These are phyloP conservation scores for Caenorhabditis sp. DNA, from an alignment of 2,888 invertebrate genomes.

Conservation along the genomic window DNA sequence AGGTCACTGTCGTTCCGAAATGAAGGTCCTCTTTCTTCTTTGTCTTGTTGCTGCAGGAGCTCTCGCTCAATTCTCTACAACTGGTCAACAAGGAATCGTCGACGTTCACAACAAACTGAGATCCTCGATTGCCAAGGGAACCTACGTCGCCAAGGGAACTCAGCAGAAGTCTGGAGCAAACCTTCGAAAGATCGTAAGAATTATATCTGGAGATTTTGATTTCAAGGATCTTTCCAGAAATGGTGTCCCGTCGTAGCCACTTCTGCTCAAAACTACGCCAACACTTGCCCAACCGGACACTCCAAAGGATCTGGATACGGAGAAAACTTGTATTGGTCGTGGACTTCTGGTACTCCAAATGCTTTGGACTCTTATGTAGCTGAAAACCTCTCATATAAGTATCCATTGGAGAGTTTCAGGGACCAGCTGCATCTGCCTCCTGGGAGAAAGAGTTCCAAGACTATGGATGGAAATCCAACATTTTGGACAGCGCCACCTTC, in stretches of 20 bases:
- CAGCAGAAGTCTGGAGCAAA: conserved; percentile 19
- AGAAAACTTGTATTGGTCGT: conserved; percentile 25
- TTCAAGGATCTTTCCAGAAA: neutral
- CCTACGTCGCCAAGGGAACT: conserved; percentile 22
- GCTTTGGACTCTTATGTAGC: neutral
- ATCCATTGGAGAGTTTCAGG: neutral
- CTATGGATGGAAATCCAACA: conserved; percentile 54
- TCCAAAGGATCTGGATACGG: neutral
- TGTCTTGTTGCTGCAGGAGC: too few relatives aligned
- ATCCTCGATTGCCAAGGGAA: conserved; percentile 43
- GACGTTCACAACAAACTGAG: conserved; percentile 38
- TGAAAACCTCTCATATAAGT: neutral
- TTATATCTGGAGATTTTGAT: neutral
- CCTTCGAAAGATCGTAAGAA: conserved; percentile 30
- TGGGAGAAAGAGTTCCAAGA: conserved; percentile 58
- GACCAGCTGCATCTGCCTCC: conserved; percentile 5
- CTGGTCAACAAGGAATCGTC: conserved; percentile 30
- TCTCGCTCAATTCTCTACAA: conserved; percentile 29
- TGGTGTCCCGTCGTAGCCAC: neutral
- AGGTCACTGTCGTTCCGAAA: too few relatives aligned
- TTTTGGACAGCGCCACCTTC: conserved; percentile 36
- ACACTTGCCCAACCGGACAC: conserved; percentile 1
- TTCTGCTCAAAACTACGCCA: conserved; percentile 6
- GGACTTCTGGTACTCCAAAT: neutral
- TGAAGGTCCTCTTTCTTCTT: too few relatives aligned